phyloP scores from a whole-genome alignment of 1,140 invertebrate genomes.

The Trinorchestia longiramus region DNA sequence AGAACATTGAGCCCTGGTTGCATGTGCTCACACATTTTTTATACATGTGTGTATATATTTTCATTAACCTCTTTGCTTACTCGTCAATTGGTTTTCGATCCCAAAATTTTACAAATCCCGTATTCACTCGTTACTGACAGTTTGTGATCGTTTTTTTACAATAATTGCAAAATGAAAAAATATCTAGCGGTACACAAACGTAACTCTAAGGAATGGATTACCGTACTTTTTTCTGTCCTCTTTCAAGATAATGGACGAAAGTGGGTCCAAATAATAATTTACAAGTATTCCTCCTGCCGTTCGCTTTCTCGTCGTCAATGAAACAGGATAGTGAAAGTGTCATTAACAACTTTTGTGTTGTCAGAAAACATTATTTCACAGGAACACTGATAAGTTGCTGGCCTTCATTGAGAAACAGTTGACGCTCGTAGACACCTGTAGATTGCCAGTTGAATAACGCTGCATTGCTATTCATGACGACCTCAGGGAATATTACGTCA shows the following conservation, averaged over 20 bases:
- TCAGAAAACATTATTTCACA: neutral
- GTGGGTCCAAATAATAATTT: neutral
- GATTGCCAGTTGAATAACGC: neutral
- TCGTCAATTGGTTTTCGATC: too few relatives aligned
- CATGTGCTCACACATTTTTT: too few relatives aligned
- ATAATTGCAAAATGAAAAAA: too few relatives aligned
- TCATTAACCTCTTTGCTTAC: too few relatives aligned
- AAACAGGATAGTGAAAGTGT: neutral
- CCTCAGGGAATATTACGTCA: neutral
- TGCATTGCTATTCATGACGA: neutral
- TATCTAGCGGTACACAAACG: neutral
- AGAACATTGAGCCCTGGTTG: too few relatives aligned
- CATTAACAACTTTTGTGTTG: neutral
- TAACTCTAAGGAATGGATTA: neutral
- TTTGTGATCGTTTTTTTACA: too few relatives aligned
- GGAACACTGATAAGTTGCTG: neutral
- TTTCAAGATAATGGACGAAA: neutral
- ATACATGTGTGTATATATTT: too few relatives aligned
- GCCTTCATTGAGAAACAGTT: neutral
- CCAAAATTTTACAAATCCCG: too few relatives aligned
- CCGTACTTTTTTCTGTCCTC: neutral
- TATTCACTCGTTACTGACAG: too few relatives aligned
- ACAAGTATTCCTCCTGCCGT: neutral
- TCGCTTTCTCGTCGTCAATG: neutral
- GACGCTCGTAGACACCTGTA: neutral